phyloP scores from a whole-genome alignment of 2,113 vertebrate species.

The Vimba vimba region DNA sequence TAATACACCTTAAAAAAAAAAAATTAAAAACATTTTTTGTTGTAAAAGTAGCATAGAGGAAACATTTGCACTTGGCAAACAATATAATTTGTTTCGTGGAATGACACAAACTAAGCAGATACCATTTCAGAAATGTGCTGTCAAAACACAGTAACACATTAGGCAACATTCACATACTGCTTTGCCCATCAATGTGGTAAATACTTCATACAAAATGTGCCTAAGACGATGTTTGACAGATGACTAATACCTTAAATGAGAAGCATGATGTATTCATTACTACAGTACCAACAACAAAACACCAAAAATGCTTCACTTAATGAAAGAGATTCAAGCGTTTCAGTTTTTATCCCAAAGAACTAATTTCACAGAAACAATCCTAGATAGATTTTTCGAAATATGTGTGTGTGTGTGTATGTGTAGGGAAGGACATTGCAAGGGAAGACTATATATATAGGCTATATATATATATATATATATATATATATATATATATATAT shows the following conservation, averaged over 20 bases:
- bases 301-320: slow-evolving; percentile 16
- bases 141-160: slow-evolving; percentile 20
- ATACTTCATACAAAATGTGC: slow-evolving; percentile 3
- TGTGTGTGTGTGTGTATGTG: no score
- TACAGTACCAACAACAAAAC: slow-evolving; percentile 38
- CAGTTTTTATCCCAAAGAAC: slow-evolving; percentile 1
- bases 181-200: neutral
- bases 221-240: neutral
- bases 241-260: neutral
- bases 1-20: slow-evolving; percentile 11
- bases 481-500: no score
- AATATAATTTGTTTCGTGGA: slow-evolving; percentile 19
- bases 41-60: slow-evolving; percentile 7
- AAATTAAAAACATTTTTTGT: neutral
- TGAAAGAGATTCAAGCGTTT: neutral
- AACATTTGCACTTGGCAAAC: slow-evolving; percentile 12
- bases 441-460: no score
- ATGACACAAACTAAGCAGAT: slow-evolving; percentile 48
- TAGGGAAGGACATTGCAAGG: no score
- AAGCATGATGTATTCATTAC: slow-evolving; percentile 4
- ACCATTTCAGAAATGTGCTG: slow-evolving; percentile 22
- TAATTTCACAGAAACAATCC: neutral
- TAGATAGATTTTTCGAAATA: neutral
- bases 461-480: no score
- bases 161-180: neutral